phyloP scores from a whole-genome alignment of 1,140 invertebrate genomes.

The Holotrichia oblita region DNA sequence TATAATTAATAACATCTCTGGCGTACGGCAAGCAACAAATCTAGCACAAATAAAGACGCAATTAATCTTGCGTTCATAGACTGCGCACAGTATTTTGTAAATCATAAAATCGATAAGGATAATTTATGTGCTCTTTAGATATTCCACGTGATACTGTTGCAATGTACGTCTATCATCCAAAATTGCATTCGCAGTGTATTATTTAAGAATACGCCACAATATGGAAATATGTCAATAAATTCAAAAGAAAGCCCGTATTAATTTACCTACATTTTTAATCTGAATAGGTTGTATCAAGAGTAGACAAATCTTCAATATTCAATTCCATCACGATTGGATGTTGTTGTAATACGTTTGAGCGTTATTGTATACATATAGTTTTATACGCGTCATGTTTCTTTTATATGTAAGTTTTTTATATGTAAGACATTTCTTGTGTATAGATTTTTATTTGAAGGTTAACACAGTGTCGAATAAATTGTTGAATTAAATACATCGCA shows the following conservation, averaged over 20 bases:
- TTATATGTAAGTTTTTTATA: too few relatives aligned
- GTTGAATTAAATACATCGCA: too few relatives aligned
- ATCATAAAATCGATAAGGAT: constrained; percentile 5
- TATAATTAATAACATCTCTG: constrained; percentile 36
- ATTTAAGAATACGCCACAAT: not conserved
- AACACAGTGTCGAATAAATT: too few relatives aligned
- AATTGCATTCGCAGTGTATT: not conserved
- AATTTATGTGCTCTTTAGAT: constrained; percentile 21
- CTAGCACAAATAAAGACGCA: constrained; percentile 43
- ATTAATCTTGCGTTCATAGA: constrained; percentile 45
- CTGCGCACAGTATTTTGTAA: constrained; percentile 18
- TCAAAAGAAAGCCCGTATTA: not conserved
- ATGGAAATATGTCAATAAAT: not conserved
- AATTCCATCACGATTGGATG: too few relatives aligned
- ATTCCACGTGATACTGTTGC: not conserved
- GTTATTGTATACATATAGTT: too few relatives aligned
- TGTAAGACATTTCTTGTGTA: too few relatives aligned
- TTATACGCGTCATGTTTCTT: too few relatives aligned
- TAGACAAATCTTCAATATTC: not conserved
- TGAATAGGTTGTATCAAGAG: not conserved
- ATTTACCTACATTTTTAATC: not conserved
- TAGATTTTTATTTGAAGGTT: too few relatives aligned
- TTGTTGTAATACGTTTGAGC: too few relatives aligned
- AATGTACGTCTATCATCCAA: not conserved
- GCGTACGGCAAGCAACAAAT: constrained; percentile 18